phyloP scores from a whole-genome alignment of 2,797 vertebrate genomes.

The Pangasius djambal region DNA sequence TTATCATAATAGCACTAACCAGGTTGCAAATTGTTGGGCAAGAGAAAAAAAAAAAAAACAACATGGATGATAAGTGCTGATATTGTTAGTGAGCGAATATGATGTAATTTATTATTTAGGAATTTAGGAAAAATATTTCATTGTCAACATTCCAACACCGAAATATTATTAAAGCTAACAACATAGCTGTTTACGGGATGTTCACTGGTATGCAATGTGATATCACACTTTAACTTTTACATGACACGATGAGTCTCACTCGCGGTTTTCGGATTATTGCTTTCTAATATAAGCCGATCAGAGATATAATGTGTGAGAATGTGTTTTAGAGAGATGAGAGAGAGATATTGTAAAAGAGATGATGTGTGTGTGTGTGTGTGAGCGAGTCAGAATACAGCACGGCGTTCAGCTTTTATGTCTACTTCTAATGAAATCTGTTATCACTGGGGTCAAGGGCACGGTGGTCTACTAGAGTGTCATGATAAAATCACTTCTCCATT shows the following conservation, averaged over 20 bases:
- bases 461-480: slow-evolving; percentile 48
- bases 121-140: background rate
- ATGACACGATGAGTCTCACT: background rate
- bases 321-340: background rate
- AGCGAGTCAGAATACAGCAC: background rate
- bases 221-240: background rate
- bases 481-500: slow-evolving; percentile 64
- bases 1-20: background rate
- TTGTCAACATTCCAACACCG: background rate
- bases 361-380: background rate
- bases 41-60: background rate
- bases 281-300: background rate
- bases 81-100: background rate
- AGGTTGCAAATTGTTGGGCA: background rate
- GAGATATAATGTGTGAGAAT: background rate
- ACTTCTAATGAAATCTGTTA: slow-evolving; percentile 59
- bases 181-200: background rate
- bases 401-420: slow-evolving; percentile 7
- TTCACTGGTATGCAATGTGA: background rate
- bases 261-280: background rate
- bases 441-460: slow-evolving; percentile 65
- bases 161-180: background rate
- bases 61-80: background rate
- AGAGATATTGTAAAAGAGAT: background rate
- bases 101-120: background rate